Conservation (phyloP, 2,888 invertebrate species). For the Lacanobia oleracea region DNA sequence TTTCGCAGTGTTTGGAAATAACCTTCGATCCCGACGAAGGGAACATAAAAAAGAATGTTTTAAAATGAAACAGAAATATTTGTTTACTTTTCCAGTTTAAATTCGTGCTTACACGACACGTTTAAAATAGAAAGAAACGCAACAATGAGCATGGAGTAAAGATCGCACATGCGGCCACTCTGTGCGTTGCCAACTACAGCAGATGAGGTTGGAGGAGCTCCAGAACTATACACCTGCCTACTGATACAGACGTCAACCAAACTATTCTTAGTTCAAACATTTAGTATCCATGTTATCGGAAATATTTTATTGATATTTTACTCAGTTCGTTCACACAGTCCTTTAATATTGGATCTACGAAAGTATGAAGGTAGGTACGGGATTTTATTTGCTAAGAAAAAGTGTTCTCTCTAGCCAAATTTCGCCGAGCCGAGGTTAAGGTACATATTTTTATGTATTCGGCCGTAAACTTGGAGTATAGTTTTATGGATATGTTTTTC, state of each 20-base stretch:
- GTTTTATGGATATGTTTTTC: constrained; percentile 80
- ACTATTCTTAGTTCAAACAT: constrained; percentile 30
- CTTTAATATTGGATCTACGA: constrained; percentile 60
- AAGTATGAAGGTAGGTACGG: constrained; percentile 63
- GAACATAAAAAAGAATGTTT: constrained; percentile 55
- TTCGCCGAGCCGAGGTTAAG: constrained; percentile 69
- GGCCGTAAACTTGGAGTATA: constrained; percentile 78
- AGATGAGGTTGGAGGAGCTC: constrained; percentile 81
- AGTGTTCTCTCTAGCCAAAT: constrained; percentile 71
- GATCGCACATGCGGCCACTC: constrained; percentile 84
- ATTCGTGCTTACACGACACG: constrained; percentile 84
- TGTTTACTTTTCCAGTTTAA: constrained; percentile 71
- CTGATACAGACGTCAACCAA: constrained; percentile 30
- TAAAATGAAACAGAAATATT: constrained; percentile 60
- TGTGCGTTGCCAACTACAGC: constrained; percentile 78
- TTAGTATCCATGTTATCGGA: constrained; percentile 39
- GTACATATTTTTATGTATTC: constrained; percentile 77
- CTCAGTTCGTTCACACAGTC: constrained; percentile 34
- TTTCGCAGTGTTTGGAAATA: constrained; percentile 45
- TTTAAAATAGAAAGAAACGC: constrained; percentile 76
- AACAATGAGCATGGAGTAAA: constrained; percentile 80
- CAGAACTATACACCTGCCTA: constrained; percentile 73
- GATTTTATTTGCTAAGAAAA: constrained; percentile 72
- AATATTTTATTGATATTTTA: constrained; percentile 40
- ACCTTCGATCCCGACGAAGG: constrained; percentile 40